These are phyloP conservation scores for Okamejei kenojei DNA, from an alignment of 2,797 vertebrate genomes.

Conservation along the genomic window DNA sequence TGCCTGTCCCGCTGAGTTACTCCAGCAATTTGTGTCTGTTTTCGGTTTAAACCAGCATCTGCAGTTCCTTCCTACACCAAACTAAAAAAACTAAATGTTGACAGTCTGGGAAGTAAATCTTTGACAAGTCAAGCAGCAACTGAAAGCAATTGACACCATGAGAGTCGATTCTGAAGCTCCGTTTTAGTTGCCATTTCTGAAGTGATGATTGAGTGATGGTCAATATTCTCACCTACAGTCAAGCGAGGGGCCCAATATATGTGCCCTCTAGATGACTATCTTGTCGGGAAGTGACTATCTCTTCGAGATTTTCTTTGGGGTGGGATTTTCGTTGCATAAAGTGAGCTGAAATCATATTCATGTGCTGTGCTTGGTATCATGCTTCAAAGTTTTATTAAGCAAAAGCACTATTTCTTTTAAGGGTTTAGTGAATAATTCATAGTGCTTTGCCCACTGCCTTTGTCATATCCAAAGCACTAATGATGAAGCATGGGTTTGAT, in stretches of 20 bases:
- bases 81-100: too few relatives aligned
- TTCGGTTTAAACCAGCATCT: too few relatives aligned
- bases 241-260: background rate
- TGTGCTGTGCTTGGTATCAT: background rate
- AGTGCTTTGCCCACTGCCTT: background rate
- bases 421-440: slow-evolving; percentile 14
- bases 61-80: too few relatives aligned
- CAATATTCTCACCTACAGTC: background rate
- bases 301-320: background rate
- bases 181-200: background rate
- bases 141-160: background rate
- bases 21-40: too few relatives aligned
- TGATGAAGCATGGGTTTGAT: slow-evolving; percentile 32
- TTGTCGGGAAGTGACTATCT: background rate
- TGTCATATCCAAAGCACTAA: slow-evolving; percentile 27
- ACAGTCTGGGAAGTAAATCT: background rate
- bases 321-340: background rate
- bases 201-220: background rate
- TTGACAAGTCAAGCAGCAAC: background rate
- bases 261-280: too few relatives aligned
- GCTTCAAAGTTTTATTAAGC: slow-evolving; percentile 23
- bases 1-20: too few relatives aligned
- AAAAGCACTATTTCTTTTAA: slow-evolving; percentile 1
- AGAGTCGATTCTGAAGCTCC: background rate
- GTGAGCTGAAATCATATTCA: background rate